Evolutionary conservation across 1,140 invertebrate species (phyloP), one percentile per base, ranked within the genome.

Genomic region (Cepaea nemoralis): DNA sequence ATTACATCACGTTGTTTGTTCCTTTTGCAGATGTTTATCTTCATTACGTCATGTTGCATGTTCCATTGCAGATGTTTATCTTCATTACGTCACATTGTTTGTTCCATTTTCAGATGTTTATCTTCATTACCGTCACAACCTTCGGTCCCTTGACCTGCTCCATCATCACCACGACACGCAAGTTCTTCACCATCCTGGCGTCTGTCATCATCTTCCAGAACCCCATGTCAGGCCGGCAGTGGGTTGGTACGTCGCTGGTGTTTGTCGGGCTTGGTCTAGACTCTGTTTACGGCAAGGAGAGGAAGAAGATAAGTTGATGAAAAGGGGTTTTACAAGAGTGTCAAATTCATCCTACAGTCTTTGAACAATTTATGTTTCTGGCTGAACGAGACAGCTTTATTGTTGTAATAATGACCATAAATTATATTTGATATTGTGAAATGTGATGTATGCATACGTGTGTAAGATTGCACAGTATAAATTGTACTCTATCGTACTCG

Each of bases 61-160:
- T n/a, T n/a, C n/a, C n/a, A n/a, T n/a, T n/a, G n/a, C n/a, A n/a
- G n/a, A n/a, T n/a, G n/a, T n/a, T n/a, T n/a, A n/a, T n/a, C n/a
- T n/a, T n/a, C n/a, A n/a, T n/a, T n/a, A n/a, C n/a, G n/a, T n/a
- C n/a, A n/a, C n/a, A n/a, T n/a, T n/a, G n/a, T n/a, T n/a, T n/a
- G n/a, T n/a, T n/a, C n/a, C n/a, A n/a, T 78, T 80, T 73, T 85
- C 90, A 94, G 93, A 95, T 97, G 71, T 99, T 99, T 88, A 98
- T 99, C 85, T 99, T 98, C 91, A 93, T 96, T 37, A 98, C 97
- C 88, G 96, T 99, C 83, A 93, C 92, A 84, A 95, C 97, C 85
- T 99, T 98, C 92, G 98, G 98, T 10, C 98, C 99, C 0, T 91
- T 99, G 33, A 95, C 96, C 0, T 99, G 98, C 88, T 98, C 98